phyloP scores from a whole-genome alignment of 2,113 vertebrate species.

The Limnothrissa miodon region DNA sequence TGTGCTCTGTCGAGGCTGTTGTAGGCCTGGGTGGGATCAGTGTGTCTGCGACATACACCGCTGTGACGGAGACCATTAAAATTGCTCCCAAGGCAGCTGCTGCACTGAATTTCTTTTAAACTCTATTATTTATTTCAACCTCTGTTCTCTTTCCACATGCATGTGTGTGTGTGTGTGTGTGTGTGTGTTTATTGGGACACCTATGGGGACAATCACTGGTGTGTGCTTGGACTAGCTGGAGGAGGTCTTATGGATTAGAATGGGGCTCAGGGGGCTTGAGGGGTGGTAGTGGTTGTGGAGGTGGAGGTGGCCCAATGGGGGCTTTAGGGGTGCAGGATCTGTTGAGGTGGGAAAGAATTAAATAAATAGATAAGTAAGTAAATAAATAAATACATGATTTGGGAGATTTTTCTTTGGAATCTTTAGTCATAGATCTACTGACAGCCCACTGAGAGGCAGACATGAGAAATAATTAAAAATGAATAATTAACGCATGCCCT shows the following conservation, averaged over 20 bases:
- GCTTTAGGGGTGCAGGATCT: neutral
- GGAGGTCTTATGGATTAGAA: neutral
- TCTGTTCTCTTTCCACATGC: slow-evolving; percentile 19
- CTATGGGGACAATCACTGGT: neutral
- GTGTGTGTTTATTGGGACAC: slow-evolving; percentile 13
- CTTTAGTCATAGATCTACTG: slow-evolving; percentile 57
- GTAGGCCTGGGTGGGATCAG: neutral
- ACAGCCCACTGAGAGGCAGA: slow-evolving; percentile 26
- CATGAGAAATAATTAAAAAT: slow-evolving; percentile 76
- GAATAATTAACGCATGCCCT: slow-evolving; percentile 74
- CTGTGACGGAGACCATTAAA: slow-evolving; percentile 79
- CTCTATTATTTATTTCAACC: slow-evolving; percentile 52
- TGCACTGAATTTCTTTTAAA: slow-evolving; percentile 70
- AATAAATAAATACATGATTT: neutral
- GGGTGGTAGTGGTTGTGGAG: neutral
- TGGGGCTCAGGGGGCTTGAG: neutral
- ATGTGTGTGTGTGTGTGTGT: slow-evolving; percentile 15
- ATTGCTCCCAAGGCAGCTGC: slow-evolving; percentile 77
- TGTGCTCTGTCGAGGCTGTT: neutral
- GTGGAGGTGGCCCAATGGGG: neutral
- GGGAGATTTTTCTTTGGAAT: slow-evolving; percentile 55
- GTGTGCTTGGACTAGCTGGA: slow-evolving; percentile 9
- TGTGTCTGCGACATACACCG: slow-evolving; percentile 57
- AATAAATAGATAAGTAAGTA: slow-evolving; percentile 31
- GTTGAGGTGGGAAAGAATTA: neutral